phyloP scores from a whole-genome alignment of 2,113 vertebrate genomes.

The Ammodytes dubius region DNA sequence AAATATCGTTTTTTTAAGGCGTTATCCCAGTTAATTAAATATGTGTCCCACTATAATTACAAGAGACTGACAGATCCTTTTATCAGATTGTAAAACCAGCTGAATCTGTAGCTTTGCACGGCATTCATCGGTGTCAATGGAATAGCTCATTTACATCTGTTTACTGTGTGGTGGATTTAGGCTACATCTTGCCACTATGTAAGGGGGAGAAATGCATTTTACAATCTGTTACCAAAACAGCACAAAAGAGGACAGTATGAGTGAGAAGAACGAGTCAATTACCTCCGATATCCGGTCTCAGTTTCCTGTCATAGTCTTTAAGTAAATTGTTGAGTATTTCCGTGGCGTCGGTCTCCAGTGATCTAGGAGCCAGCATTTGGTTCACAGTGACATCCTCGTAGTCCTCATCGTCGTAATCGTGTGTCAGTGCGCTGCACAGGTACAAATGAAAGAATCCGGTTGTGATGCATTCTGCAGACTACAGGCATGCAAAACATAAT shows the following conservation, averaged over 20 bases:
- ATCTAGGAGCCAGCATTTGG: conserved; percentile 92
- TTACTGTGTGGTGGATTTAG: background rate
- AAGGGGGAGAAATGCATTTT: background rate
- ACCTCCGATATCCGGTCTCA: conserved; percentile 97
- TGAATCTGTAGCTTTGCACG: background rate
- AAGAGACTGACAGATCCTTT: background rate
- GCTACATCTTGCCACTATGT: background rate
- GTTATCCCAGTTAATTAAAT: background rate
- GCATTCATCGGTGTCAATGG: background rate
- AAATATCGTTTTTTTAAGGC: background rate
- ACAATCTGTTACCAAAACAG: background rate
- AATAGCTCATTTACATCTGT: background rate
- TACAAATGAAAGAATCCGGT: conserved; percentile 20
- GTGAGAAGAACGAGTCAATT: conserved; percentile 55
- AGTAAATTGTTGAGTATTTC: conserved; percentile 94
- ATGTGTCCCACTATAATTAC: background rate
- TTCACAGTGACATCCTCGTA: conserved; percentile 91
- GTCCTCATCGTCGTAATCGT: conserved; percentile 88
- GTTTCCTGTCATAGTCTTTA: conserved; percentile 95
- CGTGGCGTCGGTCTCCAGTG: conserved; percentile 92
- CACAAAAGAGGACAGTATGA: conserved; percentile 29
- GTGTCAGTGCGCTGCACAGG: conserved; percentile 84
- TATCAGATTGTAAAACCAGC: background rate
- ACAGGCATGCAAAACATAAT: background rate
- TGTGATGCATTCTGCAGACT: background rate